These are phyloP conservation scores for Sapajus apella DNA, from an alignment of 2,113 vertebrate genomes.

Conservation along the genomic window DNA sequence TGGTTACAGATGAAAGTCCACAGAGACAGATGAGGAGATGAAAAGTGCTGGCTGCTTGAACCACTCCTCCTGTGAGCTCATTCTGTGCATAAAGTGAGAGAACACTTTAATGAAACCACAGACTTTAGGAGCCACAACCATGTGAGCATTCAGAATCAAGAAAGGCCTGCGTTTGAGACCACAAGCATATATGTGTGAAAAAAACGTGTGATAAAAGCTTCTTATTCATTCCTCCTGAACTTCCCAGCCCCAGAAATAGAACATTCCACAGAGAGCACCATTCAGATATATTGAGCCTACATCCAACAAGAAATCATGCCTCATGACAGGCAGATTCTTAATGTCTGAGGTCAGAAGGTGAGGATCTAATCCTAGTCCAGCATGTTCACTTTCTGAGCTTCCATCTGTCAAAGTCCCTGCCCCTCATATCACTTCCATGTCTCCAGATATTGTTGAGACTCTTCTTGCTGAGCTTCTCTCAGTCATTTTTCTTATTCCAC, in stretches of 20 bases:
- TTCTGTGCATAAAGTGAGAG: background rate
- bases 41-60: background rate
- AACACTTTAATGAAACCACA: background rate
- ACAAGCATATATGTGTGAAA: background rate
- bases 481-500: background rate
- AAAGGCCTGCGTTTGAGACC: background rate
- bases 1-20: background rate
- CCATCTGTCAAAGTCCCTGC: background rate
- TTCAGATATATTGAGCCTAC: background rate
- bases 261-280: background rate
- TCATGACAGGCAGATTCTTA: background rate
- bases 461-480: background rate
- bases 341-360: background rate
- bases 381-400: background rate
- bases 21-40: background rate
- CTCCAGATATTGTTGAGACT: background rate
- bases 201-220: background rate
- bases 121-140: background rate
- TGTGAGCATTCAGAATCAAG: background rate
- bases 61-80: background rate
- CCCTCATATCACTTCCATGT: background rate
- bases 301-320: background rate
- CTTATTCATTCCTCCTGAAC: background rate
- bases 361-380: background rate
- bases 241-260: background rate